A percentile compares a stretch with the other conserved stretches of the same genome.
Evolutionary conservation across 2,797 vertebrate genomes (phyloP).

Genomic region (Liparis tanakae): DNA sequence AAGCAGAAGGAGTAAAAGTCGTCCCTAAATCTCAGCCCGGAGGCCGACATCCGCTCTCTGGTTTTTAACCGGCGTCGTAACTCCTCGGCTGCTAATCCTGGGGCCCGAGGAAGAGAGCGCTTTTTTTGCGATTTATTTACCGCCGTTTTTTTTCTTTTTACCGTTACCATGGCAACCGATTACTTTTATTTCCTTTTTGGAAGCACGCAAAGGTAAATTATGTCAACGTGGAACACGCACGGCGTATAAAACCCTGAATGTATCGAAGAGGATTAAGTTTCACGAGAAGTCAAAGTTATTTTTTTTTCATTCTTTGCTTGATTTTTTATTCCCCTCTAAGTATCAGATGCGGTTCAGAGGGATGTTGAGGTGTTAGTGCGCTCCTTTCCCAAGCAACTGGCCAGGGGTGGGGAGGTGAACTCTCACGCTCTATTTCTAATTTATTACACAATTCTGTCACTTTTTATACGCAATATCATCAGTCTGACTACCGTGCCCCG

Average conservation of each 20-base stretch:
- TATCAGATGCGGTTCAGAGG: not conserved
- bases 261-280: not conserved
- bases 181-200: conserved; percentile 28
- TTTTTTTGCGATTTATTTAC: too few species aligned
- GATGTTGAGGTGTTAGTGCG: not conserved
- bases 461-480: not conserved
- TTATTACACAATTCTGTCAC: not conserved
- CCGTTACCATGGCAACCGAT: not conserved
- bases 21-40: not conserved
- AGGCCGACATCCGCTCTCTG: conserved; percentile 16
- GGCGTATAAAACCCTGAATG: not conserved
- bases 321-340: not conserved
- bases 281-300: not conserved
- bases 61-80: conserved; percentile 47
- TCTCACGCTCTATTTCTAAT: not conserved
- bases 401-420: not conserved
- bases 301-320: not conserved
- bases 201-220: not conserved
- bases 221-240: not conserved
- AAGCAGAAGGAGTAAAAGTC: conserved; percentile 27
- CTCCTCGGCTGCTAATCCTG: conserved; percentile 21
- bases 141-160: too few species aligned
- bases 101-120: conserved; percentile 31
- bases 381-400: not conserved
- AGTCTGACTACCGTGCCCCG: not conserved